Evolutionary conservation across 2,797 vertebrate species (phyloP).

Genomic region (Neoniphon sammara): DNA sequence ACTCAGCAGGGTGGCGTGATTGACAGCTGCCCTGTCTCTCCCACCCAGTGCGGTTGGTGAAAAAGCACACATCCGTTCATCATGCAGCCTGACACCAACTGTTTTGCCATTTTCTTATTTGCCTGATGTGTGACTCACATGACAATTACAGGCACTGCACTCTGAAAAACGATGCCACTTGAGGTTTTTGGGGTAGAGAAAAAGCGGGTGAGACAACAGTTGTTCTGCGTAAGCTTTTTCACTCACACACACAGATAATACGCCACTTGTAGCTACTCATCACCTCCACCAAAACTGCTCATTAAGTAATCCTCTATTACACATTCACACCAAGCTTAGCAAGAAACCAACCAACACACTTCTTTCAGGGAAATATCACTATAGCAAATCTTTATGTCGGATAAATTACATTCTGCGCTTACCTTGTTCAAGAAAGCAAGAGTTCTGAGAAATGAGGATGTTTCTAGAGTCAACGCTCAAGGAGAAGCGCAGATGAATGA

Average conservation of each 20-base stretch:
- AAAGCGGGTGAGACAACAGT: constrained; percentile 19
- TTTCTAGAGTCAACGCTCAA: background rate
- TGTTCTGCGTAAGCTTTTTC: constrained; percentile 14
- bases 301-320: constrained; percentile 24
- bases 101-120: constrained; percentile 21
- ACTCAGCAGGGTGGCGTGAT: constrained; percentile 74
- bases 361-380: constrained; percentile 18
- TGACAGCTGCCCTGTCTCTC: constrained; percentile 70
- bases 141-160: constrained; percentile 23
- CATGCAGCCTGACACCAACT: constrained; percentile 20
- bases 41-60: constrained; percentile 38
- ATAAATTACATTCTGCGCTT: background rate
- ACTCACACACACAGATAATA: constrained; percentile 15
- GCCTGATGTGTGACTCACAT: constrained; percentile 36
- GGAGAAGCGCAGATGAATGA: background rate
- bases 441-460: background rate
- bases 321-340: constrained; percentile 31
- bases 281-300: constrained; percentile 45
- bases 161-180: constrained; percentile 5
- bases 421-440: background rate
- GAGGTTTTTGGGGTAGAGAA: constrained; percentile 26
- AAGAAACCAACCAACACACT: constrained; percentile 16
- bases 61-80: constrained; percentile 67
- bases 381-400: background rate
- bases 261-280: constrained; percentile 39